phyloP scores from a whole-genome alignment of 2,888 invertebrate species.

The Polydrusus pterygomalis region DNA sequence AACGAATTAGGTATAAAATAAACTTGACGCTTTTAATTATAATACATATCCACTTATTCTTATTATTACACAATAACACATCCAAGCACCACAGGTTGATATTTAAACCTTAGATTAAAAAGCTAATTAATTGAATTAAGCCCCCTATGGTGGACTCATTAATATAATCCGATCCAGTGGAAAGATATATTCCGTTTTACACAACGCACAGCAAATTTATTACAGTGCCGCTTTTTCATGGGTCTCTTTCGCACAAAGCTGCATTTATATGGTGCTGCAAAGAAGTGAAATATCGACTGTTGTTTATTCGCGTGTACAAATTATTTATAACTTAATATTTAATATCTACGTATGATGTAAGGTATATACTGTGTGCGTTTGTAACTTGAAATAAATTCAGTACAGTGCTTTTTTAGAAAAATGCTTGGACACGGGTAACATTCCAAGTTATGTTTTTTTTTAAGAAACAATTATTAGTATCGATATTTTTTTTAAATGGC shows the following conservation, averaged over 20 bases:
- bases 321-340: conserved; percentile 27
- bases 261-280: conserved; percentile 45
- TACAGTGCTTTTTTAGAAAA: too few species aligned
- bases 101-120: conserved; percentile 32
- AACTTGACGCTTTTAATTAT: background rate
- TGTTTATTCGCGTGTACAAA: conserved; percentile 23
- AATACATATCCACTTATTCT: too few species aligned
- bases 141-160: conserved; percentile 53
- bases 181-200: conserved; percentile 52
- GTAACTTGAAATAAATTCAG: too few species aligned
- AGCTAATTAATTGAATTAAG: conserved; percentile 59
- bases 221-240: conserved; percentile 44
- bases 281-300: conserved; percentile 32
- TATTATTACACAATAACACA: too few species aligned
- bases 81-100: background rate
- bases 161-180: conserved; percentile 58
- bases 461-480: too few species aligned
- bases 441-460: too few species aligned
- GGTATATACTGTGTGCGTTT: too few species aligned
- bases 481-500: too few species aligned
- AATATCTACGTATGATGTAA: background rate
- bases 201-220: conserved; percentile 52
- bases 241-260: conserved; percentile 50
- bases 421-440: too few species aligned
- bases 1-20: too few species aligned